Percentiles rank a stretch among this genome's conserved stretches.
phyloP scores from a whole-genome alignment of 2,888 invertebrate species.

The Nomada goodeniana region DNA sequence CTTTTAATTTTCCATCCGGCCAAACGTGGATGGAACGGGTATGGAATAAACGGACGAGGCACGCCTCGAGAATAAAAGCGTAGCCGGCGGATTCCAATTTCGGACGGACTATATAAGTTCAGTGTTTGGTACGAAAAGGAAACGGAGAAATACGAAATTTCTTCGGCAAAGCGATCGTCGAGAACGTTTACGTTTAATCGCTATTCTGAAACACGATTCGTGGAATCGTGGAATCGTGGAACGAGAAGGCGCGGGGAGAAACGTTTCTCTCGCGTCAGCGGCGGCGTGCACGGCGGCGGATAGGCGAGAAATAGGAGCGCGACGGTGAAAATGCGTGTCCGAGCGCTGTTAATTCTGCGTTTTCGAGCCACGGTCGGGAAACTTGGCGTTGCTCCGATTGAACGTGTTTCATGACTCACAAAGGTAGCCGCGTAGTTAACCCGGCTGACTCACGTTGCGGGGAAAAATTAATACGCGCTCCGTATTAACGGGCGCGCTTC shows the following conservation, averaged over 20 bases:
- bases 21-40: not conserved
- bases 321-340: slow-evolving; percentile 5
- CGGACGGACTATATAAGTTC: no score
- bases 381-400: slow-evolving; percentile 19
- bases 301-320: no score
- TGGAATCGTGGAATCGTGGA: no score
- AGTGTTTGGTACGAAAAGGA: no score
- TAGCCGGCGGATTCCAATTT: no score
- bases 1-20: not conserved
- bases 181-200: no score
- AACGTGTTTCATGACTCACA: slow-evolving; percentile 40
- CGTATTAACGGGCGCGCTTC: not conserved
- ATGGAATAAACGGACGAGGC: not conserved
- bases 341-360: slow-evolving; percentile 6
- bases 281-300: no score
- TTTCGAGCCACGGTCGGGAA: slow-evolving; percentile 9
- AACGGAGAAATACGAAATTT: no score
- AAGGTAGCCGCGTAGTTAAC: slow-evolving; percentile 26
- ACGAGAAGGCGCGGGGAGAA: not conserved
- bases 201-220: no score
- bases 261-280: not conserved
- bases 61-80: no score
- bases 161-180: no score
- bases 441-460: slow-evolving; percentile 35
- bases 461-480: slow-evolving; percentile 34